These are phyloP conservation scores for Philhelius pedissequus DNA, from an alignment of 2,888 invertebrate genomes.

Conservation along the genomic window DNA sequence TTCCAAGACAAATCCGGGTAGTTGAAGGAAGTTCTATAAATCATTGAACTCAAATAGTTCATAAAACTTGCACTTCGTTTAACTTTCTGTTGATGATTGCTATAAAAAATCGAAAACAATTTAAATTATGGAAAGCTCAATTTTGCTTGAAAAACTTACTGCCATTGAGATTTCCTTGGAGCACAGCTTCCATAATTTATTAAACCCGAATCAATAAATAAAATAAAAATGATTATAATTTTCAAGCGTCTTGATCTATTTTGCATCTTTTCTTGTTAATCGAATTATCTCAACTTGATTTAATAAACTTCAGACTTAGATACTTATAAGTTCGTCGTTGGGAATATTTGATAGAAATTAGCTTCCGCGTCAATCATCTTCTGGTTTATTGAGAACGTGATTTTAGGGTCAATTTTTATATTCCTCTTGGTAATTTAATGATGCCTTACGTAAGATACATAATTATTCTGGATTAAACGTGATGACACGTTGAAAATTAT, in stretches of 20 bases:
- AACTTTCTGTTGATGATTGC: neutral
- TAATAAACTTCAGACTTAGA: neutral
- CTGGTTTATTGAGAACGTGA: constrained; percentile 43
- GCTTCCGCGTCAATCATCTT: constrained; percentile 21
- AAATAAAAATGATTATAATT: neutral
- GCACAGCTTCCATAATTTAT: neutral
- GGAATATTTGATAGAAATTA: neutral
- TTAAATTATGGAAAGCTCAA: neutral
- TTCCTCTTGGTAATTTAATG: constrained; percentile 20
- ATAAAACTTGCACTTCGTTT: constrained; percentile 20
- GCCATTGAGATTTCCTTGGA: neutral
- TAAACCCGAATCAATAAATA: neutral
- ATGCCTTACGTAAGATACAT: neutral
- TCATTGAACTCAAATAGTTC: constrained; percentile 27
- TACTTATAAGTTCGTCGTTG: constrained; percentile 41
- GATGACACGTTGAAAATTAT: neutral
- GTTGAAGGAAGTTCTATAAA: neutral
- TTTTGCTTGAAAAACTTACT: constrained; percentile 6
- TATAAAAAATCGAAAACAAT: neutral
- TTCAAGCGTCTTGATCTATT: neutral
- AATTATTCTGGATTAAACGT: constrained; percentile 3
- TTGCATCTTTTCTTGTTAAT: constrained; percentile 18
- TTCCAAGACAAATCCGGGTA: neutral
- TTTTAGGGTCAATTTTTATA: neutral
- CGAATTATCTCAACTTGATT: constrained; percentile 6